Base-by-base conservation (phyloP, 2,888 invertebrate genomes). In the Craniophora ligustri region DNA sequence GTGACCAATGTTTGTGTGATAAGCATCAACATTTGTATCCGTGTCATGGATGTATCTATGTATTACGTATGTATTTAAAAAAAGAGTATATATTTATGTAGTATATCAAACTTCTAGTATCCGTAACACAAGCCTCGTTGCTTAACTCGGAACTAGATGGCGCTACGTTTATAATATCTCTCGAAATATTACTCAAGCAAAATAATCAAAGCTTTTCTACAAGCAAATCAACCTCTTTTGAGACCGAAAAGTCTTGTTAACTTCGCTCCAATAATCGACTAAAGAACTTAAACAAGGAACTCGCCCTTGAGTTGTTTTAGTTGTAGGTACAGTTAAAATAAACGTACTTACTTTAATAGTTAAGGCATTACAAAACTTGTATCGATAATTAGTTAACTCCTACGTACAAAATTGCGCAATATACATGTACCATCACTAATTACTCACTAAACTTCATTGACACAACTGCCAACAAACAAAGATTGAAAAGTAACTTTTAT, bases 381-480 rank as follows among this genome's bases (percentile, higher is more conserved):
- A 66, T 53, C 60, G 53, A 75, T 76, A 78, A 79, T 81, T 74
- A 79, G 67, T 71, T 51, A 58, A 68, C 66, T 66, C 64, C 60
- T 56, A 67, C 70, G 38, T 30, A 61, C 42, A 49, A 30, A 64
- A 58, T 79, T 81, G 68, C 70, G 68, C 65, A 75, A 79, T 65
- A 50, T 49, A 44, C 59, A 60, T 41, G 50, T 64, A 68, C 65
- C 72, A 56, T 69, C 68, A 72, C 72, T 78, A 73, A 76, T 77
- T 77, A 71, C 63, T 47, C 21, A 53, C 13, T 2, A 46, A 28
- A 34, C 42, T 44, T 21, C 13, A 31, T 35, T 19, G 28, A 39
- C 31, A 28, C 10, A 41, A 45, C 2, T 7, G 21, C 11, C 14
- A 16, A 10, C 5, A 32, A 13, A 15, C 35, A 18, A 34, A 40